phyloP scores from a whole-genome alignment of 2,113 vertebrate genomes.

The Carettochelys insculpta region DNA sequence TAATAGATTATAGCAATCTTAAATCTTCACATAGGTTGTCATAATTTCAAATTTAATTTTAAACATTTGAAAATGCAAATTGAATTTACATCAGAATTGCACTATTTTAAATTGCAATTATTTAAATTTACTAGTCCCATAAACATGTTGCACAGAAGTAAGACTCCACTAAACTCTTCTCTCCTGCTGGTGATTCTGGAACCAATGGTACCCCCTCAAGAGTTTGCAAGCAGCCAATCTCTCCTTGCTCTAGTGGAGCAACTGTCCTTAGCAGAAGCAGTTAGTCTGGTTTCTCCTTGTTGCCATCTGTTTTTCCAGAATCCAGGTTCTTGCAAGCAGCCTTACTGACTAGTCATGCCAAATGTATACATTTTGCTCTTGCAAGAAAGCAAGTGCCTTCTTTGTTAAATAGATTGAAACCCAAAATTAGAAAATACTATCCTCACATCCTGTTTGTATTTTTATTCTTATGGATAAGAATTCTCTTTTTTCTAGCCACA shows the following conservation, averaged over 20 bases:
- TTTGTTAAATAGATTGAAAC: background rate
- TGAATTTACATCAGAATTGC: background rate
- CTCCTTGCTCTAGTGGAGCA: background rate
- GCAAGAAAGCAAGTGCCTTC: background rate
- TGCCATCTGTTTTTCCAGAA: background rate
- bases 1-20: background rate
- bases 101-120: background rate
- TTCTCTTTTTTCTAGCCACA: background rate
- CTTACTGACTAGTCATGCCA: background rate
- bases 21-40: background rate
- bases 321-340: background rate
- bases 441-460: rapidly evolving
- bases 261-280: background rate
- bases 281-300: too few species aligned
- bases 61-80: background rate
- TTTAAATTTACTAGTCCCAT: background rate
- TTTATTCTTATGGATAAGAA: rapidly evolving
- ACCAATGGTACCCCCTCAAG: background rate
- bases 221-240: background rate
- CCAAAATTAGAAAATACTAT: background rate
- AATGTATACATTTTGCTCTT: background rate
- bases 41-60: background rate
- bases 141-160: background rate
- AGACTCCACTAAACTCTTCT: background rate
- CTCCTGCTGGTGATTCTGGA: background rate